phyloP scores from a whole-genome alignment of 2,797 vertebrate genomes.

The Brotula barbata region DNA sequence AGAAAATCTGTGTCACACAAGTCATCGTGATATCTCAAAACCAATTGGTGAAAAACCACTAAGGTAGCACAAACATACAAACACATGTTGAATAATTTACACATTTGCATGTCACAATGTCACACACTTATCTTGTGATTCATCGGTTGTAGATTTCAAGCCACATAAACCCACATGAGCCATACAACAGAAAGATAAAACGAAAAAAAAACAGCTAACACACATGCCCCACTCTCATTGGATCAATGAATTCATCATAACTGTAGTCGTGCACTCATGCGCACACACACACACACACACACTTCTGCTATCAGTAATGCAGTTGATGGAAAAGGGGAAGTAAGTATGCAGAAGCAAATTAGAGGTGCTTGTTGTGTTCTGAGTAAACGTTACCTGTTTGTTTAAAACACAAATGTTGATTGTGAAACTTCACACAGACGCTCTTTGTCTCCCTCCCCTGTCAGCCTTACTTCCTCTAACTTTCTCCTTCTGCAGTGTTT shows the following conservation, averaged over 20 bases:
- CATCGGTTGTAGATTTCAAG: not conserved
- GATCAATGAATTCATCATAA: constrained; percentile 18
- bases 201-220: constrained; percentile 9
- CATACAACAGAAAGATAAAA: constrained; percentile 27
- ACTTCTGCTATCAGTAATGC: constrained; percentile 60
- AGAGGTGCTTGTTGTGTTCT: constrained; percentile 50
- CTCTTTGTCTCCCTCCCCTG: not conserved
- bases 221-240: constrained; percentile 3
- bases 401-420: constrained; percentile 40
- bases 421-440: constrained; percentile 20
- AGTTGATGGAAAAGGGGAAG: constrained; percentile 76
- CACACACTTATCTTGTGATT: not conserved
- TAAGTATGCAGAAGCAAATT: constrained; percentile 44
- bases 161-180: constrained; percentile 35
- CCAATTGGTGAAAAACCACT: too few relatives aligned
- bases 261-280: constrained; percentile 4
- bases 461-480: constrained; percentile 33
- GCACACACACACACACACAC: constrained; percentile 1
- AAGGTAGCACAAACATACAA: too few relatives aligned
- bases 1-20: too few relatives aligned
- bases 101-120: not conserved
- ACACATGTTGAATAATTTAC: too few relatives aligned
- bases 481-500: constrained; percentile 17
- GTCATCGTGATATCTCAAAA: too few relatives aligned
- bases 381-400: constrained; percentile 62